These are phyloP conservation scores for Novumbra hubbsi DNA, from an alignment of 2,797 vertebrate genomes.

Conservation along the genomic window DNA sequence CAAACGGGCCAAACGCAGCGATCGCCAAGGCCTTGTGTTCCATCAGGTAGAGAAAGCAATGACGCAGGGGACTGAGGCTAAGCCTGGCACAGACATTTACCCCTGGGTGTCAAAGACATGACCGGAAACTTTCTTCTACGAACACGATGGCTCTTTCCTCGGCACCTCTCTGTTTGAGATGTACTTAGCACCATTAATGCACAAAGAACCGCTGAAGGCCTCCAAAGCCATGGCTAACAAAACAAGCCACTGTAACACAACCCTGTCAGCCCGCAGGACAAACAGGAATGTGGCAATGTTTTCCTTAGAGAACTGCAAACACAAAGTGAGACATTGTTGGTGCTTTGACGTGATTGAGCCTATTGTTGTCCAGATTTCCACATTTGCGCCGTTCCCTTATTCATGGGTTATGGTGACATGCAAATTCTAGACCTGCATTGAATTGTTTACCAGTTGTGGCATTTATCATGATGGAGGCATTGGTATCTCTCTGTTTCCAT, in stretches of 20 bases:
- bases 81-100: not conserved
- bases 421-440: conserved; percentile 25
- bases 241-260: conserved; percentile 52
- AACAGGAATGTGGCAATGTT: conserved; percentile 34
- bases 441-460: conserved; percentile 26
- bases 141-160: not conserved
- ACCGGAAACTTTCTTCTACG: conserved; percentile 6
- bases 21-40: not conserved
- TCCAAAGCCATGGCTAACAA: conserved; percentile 22
- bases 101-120: conserved; percentile 5
- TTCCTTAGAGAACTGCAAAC: conserved; percentile 43
- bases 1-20: not conserved
- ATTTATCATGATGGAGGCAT: conserved; percentile 20
- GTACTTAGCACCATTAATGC: conserved; percentile 28
- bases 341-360: conserved; percentile 57
- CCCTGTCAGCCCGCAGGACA: conserved; percentile 39
- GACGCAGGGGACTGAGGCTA: not conserved
- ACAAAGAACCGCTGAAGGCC: conserved; percentile 16
- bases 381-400: conserved; percentile 40
- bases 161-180: conserved; percentile 26
- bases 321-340: conserved; percentile 58
- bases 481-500: conserved; percentile 9
- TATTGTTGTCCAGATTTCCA: conserved; percentile 57
- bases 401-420: conserved; percentile 37
- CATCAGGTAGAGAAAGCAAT: not conserved